Evolutionary conservation across 2,888 invertebrate species (phyloP).

Genomic region (Philonicus albiceps): DNA sequence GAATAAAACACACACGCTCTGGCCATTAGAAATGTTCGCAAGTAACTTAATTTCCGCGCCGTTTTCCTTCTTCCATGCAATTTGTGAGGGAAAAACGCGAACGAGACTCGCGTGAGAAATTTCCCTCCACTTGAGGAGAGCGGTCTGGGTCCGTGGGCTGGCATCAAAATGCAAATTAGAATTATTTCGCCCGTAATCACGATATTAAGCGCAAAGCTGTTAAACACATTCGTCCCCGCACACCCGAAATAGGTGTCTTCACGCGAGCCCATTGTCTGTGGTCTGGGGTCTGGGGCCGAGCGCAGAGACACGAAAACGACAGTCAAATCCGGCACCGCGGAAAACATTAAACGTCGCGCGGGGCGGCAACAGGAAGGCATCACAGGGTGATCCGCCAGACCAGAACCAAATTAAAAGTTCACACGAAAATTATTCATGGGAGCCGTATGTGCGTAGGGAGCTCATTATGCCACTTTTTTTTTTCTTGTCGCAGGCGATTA

Average conservation of each 20-base stretch:
- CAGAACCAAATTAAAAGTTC: slow-evolving; percentile 45
- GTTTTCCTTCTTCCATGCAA: background rate
- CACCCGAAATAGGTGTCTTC: background rate
- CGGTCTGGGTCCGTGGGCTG: background rate
- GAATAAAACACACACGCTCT: background rate
- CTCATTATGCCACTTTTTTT: background rate
- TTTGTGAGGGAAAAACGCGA: background rate
- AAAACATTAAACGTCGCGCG: background rate
- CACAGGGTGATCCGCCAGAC: slow-evolving; percentile 19
- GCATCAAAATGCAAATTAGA: slow-evolving; percentile 28
- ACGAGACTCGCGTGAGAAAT: slow-evolving; percentile 15
- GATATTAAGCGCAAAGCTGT: slow-evolving; percentile 14
- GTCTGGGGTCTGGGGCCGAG: background rate
- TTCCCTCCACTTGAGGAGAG: background rate
- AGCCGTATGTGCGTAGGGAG: slow-evolving; percentile 7
- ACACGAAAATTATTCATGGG: slow-evolving; percentile 33
- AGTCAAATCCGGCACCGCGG: slow-evolving; percentile 13
- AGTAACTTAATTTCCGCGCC: background rate
- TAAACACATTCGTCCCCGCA: background rate
- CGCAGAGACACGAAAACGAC: slow-evolving; percentile 14
- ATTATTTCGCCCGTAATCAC: slow-evolving; percentile 24
- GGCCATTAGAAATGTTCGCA: background rate
- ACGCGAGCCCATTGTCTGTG: background rate
- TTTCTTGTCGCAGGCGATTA: background rate
- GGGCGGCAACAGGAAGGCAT: background rate